Evolutionary conservation across 2,113 vertebrate genomes (phyloP), one percentile per base, ranked within the genome.

Genomic region (Sphyrna mokarran): DNA sequence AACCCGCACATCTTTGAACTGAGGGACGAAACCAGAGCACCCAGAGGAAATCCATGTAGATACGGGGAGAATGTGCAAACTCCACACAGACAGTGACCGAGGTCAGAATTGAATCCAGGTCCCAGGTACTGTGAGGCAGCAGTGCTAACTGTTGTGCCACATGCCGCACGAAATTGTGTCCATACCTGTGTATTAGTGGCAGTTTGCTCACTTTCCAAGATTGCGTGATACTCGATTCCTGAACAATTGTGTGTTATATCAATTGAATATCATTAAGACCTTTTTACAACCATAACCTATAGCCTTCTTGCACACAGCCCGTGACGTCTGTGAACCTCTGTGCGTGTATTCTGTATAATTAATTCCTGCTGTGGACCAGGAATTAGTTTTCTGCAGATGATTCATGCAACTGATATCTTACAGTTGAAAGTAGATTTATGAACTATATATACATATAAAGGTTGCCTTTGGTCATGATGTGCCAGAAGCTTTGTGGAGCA

Each of bases 211-310:
- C 23, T 95, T 43, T 16, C 68, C 69, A 70, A 95, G 22, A 33
- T 6, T 72, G 2, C 11, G 54, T 33, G 40, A 95, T 76, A 23
- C 72, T 72, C 68, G 54, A 54, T 76, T 11, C 26, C 69, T 29
- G 23, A 14, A 48, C 29, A 69, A 95, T 95, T 29, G 8, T 96
- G 33, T 7, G 26, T 80, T 96, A 93, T 96, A 96, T 95, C 96
- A 95, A 0, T 10, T 0, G 91, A 2, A 40, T 94, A 69, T 96
- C 96, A 96, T 96, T 96, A 96, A 95, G 95, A 95, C 66, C 96
- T 96, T 96, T 96, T 95, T 72, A 68, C 69, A 95, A 29, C 94
- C 69, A 16, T 72, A 68, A 95, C 69, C 94, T 72, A 22, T 29
- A 72, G 69, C 94, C 43, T 43, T 69, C 40, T 72, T 5, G n/a